These are phyloP conservation scores for Ceratitis capitata DNA, from an alignment of 1,140 invertebrate species.

Conservation along the genomic window DNA sequence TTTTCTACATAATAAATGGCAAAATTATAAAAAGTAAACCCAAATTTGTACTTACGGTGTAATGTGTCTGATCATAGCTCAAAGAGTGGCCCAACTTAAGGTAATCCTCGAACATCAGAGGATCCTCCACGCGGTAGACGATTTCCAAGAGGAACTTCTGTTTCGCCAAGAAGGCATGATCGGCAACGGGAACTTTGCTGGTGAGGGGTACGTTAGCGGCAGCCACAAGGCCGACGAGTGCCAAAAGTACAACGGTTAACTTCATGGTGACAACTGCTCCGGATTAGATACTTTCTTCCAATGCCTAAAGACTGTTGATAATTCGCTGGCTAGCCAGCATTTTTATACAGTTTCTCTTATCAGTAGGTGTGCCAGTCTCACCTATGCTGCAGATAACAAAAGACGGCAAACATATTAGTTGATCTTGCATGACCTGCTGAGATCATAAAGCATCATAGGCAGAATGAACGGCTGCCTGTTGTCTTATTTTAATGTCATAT, in stretches of 20 bases:
- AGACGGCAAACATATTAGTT: no score
- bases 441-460: no score
- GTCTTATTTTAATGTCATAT: no score
- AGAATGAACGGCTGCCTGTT: no score
- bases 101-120: constrained; percentile 56
- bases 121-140: constrained; percentile 69
- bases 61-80: constrained; percentile 50
- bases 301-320: constrained; percentile 62
- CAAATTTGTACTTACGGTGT: constrained; percentile 60
- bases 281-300: constrained; percentile 53
- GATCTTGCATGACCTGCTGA: no score
- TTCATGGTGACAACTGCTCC: constrained; percentile 60
- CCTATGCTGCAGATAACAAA: no score
- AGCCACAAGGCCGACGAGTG: constrained; percentile 55
- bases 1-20: not conserved
- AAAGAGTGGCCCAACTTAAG: constrained; percentile 53
- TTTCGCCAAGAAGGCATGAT: constrained; percentile 65
- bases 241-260: constrained; percentile 55
- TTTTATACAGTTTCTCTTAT: constrained; percentile 35
- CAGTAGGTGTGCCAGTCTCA: no score
- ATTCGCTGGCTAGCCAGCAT: not conserved
- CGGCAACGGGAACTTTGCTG: constrained; percentile 46
- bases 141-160: constrained; percentile 73
- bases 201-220: constrained; percentile 47
- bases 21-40: constrained; percentile 1